Conservation (phyloP, 2,113 vertebrate species). For the Perca flavescens region DNA sequence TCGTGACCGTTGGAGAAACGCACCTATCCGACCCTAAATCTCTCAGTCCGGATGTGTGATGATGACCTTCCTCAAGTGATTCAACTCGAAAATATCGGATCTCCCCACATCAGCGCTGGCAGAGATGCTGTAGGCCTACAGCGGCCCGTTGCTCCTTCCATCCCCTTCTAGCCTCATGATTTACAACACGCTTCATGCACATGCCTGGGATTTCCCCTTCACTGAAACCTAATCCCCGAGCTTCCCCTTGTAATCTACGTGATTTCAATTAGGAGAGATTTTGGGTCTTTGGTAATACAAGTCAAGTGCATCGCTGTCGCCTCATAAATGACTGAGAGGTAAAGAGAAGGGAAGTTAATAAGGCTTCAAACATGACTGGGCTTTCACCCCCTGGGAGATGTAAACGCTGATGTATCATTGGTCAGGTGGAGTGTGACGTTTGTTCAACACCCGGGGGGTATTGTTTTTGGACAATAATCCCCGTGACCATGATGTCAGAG, state of each 20-base stretch:
- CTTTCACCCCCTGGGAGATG: slow-evolving; percentile 46
- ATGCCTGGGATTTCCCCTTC: slow-evolving; percentile 68
- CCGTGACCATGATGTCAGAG: slow-evolving; percentile 68
- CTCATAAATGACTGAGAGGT: slow-evolving; percentile 63
- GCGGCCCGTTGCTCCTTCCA: slow-evolving; percentile 31
- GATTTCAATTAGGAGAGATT: slow-evolving; percentile 78
- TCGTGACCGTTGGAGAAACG: not conserved
- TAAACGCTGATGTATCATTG: slow-evolving; percentile 47
- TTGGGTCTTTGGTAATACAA: slow-evolving; percentile 59
- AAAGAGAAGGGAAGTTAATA: slow-evolving; percentile 45
- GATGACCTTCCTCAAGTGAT: slow-evolving; percentile 36
- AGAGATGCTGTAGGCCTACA: slow-evolving; percentile 41
- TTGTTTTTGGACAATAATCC: slow-evolving; percentile 59
- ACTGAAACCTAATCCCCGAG: slow-evolving; percentile 61
- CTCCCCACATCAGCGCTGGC: slow-evolving; percentile 23
- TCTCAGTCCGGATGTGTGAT: slow-evolving; percentile 50
- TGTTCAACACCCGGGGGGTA: slow-evolving; percentile 64
- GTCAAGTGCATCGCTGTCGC: slow-evolving; percentile 70
- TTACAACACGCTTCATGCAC: slow-evolving; percentile 63
- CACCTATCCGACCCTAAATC: not conserved
- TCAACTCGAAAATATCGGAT: slow-evolving; percentile 49
- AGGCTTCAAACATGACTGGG: slow-evolving; percentile 19
- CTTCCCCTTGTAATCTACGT: slow-evolving; percentile 63
- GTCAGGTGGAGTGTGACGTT: slow-evolving; percentile 36
- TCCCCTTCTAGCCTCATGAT: slow-evolving; percentile 50